These are phyloP conservation scores for Cynodonichthys magdalenae DNA, from an alignment of 2,797 vertebrate species.

Conservation along the genomic window DNA sequence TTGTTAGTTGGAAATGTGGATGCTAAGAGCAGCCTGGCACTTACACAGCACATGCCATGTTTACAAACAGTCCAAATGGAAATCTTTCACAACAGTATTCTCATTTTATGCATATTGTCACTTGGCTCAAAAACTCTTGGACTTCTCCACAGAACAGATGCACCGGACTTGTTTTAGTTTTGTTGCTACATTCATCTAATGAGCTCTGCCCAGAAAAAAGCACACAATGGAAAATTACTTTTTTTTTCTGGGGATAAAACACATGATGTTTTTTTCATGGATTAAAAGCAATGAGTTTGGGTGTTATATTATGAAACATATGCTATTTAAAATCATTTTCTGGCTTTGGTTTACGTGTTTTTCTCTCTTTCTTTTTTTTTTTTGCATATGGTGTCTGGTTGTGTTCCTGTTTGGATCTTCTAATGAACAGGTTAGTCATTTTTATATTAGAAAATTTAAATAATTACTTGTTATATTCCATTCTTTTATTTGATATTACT, in stretches of 20 bases:
- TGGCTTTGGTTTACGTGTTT: conserved; percentile 43
- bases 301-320: conserved; percentile 22
- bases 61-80: conserved; percentile 84
- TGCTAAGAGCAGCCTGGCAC: conserved; percentile 74
- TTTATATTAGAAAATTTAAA: conserved; percentile 12
- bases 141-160: conserved; percentile 64
- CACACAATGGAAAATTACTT: conserved; percentile 35
- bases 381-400: conserved; percentile 57
- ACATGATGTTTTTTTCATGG: conserved; percentile 25
- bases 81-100: conserved; percentile 65
- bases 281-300: conserved; percentile 16
- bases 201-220: conserved; percentile 57
- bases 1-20: conserved; percentile 59
- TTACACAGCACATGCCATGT: conserved; percentile 62
- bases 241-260: conserved; percentile 57
- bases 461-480: not conserved
- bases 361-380: conserved; percentile 11
- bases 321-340: conserved; percentile 33
- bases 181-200: conserved; percentile 53
- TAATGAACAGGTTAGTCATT: conserved; percentile 71
- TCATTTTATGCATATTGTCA: conserved; percentile 64
- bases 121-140: conserved; percentile 49
- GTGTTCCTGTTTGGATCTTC: conserved; percentile 40
- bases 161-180: conserved; percentile 64
- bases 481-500: not conserved